These are phyloP conservation scores for Cacoxenus indagator DNA, from an alignment of 2,888 invertebrate species.

Conservation along the genomic window DNA sequence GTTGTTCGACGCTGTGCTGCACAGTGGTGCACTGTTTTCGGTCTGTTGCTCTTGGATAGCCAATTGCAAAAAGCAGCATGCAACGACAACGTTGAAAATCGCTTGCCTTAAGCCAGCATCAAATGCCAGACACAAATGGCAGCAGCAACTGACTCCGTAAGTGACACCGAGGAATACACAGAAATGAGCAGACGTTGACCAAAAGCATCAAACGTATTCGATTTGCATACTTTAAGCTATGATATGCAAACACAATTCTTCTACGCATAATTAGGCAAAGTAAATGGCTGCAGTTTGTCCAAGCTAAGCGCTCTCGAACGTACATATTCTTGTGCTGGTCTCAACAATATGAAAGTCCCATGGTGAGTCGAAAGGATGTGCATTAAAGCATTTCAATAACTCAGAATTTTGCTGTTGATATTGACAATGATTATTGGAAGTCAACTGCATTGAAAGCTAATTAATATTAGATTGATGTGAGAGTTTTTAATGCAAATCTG, in stretches of 20 bases:
- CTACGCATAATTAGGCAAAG: constrained; percentile 12
- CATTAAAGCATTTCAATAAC: no score
- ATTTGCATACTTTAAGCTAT: constrained; percentile 1
- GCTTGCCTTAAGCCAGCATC: neutral
- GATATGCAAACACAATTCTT: constrained; percentile 16
- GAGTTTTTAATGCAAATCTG: no score
- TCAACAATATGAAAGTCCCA: no score
- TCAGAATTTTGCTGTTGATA: no score
- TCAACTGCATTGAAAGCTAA: no score
- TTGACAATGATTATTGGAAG: no score
- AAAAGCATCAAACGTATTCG: neutral
- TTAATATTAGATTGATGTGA: no score
- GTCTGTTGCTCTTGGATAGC: neutral
- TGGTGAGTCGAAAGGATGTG: no score
- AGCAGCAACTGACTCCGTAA: neutral
- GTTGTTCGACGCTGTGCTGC: neutral
- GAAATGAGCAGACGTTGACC: neutral
- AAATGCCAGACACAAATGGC: neutral
- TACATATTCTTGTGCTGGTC: no score
- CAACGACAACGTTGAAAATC: neutral
- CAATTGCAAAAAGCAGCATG: neutral
- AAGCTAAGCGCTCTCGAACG: no score
- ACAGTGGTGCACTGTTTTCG: neutral
- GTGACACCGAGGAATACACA: neutral
- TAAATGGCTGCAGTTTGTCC: neutral